Base-by-base conservation (phyloP, 2,113 vertebrate species). In the Melospiza melodia region DNA sequence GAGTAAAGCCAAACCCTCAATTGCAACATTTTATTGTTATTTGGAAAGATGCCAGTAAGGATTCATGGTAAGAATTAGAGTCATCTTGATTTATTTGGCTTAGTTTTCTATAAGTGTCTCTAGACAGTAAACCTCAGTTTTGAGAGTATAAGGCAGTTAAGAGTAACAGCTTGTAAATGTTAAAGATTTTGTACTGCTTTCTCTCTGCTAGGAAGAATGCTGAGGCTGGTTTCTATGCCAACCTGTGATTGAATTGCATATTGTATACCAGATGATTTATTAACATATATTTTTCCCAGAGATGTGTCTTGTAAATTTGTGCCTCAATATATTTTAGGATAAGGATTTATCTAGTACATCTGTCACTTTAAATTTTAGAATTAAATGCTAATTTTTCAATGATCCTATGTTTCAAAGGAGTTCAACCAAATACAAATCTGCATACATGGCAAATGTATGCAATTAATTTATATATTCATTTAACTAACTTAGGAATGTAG, bases 31-130 rank as follows among this genome's bases (percentile, higher is more conserved):
- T 88, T 94, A 77, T 17, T 62, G 51, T 28, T 69, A 54, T 57
- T 92, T 80, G 46, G n/a, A 74, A 77, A 89, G 15, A 84, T 11
- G 6, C 20, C 43, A 43, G 41, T 69, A 82, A 78, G 35, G 52
- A 71, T 82, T 81, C 63, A 66, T 69, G 4, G 22, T 31, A 73
- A 77, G 37, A 89, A 77, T 77, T 87, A 52, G 30, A 84, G 15
- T 43, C 3, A 84, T 79, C 62, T 77, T 93, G 87, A 89, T 95
- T 84, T 93, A 91, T 91, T 94, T 76, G 41, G 18, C 10, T 87
- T 65, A 24, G 31, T 68, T 87, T 89, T 54, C 41, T 49, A 0
- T 35, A 79, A 79, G 13, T 57, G 61, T 72, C 35, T 85, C 41
- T 58, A 66, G 62, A 87, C 17, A 74, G 46, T 28, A 81, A 71